Base-by-base conservation (phyloP, 2,113 vertebrate species). In the Anhinga rufa region DNA sequence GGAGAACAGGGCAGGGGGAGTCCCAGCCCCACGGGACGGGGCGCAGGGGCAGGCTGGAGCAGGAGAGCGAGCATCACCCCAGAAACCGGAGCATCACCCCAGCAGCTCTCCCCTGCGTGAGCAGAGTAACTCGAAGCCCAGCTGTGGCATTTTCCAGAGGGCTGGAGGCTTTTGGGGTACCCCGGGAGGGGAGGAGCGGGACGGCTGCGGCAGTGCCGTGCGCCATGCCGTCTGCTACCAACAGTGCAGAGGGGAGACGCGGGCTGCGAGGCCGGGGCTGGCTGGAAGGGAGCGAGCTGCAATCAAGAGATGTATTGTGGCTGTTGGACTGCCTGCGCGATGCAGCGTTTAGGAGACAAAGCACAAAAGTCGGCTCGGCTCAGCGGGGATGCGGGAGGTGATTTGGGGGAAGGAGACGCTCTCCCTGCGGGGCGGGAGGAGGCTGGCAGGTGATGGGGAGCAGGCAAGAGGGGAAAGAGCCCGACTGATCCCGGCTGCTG, bases 241-340 rank as follows among this genome's bases (percentile, higher is more conserved):
- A 4, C 81, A 26, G 69, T 14, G 7, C 6, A 0, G 54, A 49
- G 58, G 52, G 2, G 17, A 81, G 68, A 17, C 1, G 2, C 2
- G 8, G 68, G 72, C 74, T 48, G 36, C 7, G 9, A 10, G 77
- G 68, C 20, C 4, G 3, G 90, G 80, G 81, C 81, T 34, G 87
- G 57, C 34, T 36, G 65, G 70, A 34, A 69, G 65, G 58, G 20
- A 81, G 28, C 3, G 14, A 93, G 81, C 71, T 49, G 95, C 87
- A 54, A 65, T 91, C 76, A 48, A 24, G 80, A 77, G 95, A 14
- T 38, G 87, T 25, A 24, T 81, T 70, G 92, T 88, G 81, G 80
- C 77, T 94, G 62, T 34, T 5, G 42, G 71, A 32, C 89, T 94
- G 81, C 84, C 38, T 17, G 71, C 28, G 32, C 51, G 25, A 22